Base-by-base conservation (phyloP, 2,797 vertebrate species). In the Halcyon chelicuti region DNA sequence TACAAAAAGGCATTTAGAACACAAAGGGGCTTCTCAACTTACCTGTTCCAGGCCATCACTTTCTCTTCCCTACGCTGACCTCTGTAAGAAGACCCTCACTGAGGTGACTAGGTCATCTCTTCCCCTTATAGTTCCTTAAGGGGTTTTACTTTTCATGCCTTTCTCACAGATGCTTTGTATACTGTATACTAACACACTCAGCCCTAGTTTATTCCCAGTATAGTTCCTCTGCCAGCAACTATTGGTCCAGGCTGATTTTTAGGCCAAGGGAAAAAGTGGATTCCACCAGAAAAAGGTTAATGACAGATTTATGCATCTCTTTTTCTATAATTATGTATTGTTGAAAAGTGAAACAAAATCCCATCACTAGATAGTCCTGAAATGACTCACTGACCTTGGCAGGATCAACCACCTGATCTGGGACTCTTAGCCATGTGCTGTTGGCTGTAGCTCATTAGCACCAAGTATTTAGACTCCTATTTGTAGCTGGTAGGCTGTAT, bases 391-490 rank as follows among this genome's bases (percentile, higher is more conserved):
- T 93, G 94, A 96, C 94, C 95, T 93, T 90, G 71, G 52, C 72
- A 94, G 71, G 72, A 86, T 62, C 73, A 77, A 65, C 62, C 65
- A 91, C 68, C 60, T 84, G 89, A 96, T 79, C n/a, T 54, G 31
- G 46, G 78, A 82, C 90, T 78, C 62, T 80, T 62, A 88, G 79
- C 77, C 65, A 80, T 62, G 76, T 83, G 52, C 87, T 80, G 49
- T 39, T 79, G 77, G 51, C 79, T 86, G 73, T 25, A 92, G 63
- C 58, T 93, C 76, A 90, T 93, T 90, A 97, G 73, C 54, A 94
- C 39, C 91, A 93, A 71, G 79, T 78, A 93, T 85, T 96, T 91
- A 95, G 65, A 68, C 78, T 95, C 70, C 76, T 78, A 58, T 96
- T 90, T 87, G 84, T 80, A 89, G 62, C 46, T 93, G 58, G 68